A percentile compares a stretch with the other conserved stretches of the same genome.
Evolutionary conservation across 2,888 invertebrate genomes (phyloP).

Genomic region (Actias luna): DNA sequence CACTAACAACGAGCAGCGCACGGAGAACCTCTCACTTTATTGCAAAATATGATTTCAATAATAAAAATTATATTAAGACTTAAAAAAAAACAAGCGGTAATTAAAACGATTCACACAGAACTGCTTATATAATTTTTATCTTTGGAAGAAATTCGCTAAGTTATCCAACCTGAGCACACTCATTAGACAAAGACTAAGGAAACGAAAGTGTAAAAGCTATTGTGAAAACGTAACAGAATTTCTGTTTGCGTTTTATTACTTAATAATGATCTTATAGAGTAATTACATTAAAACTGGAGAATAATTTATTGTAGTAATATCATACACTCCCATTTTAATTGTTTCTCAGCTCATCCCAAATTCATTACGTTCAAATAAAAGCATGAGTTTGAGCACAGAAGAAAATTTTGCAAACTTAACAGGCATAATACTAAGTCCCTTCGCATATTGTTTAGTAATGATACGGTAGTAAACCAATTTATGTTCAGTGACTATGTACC

Average conservation of each 20-base stretch:
- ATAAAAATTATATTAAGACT: conserved; percentile 56
- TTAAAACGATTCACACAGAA: conserved; percentile 71
- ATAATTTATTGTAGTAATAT: neutral
- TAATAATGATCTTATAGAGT: neutral
- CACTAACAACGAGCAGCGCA: conserved; percentile 36
- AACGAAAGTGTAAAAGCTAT: conserved; percentile 77
- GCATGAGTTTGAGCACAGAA: neutral
- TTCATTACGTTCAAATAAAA: neutral
- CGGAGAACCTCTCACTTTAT: conserved; percentile 53
- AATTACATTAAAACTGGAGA: neutral
- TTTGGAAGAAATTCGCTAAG: conserved; percentile 69
- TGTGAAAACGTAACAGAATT: conserved; percentile 63
- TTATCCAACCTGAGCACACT: conserved; percentile 68
- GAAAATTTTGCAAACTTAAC: neutral
- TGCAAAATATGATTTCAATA: conserved; percentile 64
- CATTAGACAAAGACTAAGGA: conserved; percentile 74
- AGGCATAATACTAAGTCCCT: neutral
- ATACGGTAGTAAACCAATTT: neutral
- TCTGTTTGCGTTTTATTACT: conserved; percentile 38
- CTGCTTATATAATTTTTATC: conserved; percentile 66
- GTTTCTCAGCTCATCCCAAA: neutral
- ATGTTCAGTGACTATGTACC: neutral
- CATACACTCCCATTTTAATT: neutral
- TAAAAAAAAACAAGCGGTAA: conserved; percentile 58
- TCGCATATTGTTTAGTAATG: neutral